These are phyloP conservation scores for Chloroceryle inda DNA, from an alignment of 2,797 vertebrate species.

Conservation along the genomic window DNA sequence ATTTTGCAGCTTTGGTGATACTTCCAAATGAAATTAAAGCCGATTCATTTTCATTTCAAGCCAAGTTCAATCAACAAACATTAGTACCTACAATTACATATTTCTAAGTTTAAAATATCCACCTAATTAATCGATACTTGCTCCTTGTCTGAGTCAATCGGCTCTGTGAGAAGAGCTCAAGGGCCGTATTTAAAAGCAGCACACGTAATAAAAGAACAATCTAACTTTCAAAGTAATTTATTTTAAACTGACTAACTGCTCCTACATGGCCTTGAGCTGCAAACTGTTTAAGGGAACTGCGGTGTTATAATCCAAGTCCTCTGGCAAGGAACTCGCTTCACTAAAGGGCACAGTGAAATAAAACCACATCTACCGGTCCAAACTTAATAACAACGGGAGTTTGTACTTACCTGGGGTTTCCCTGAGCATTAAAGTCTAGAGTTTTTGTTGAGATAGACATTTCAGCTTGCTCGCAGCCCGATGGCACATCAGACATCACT, in stretches of 20 bases:
- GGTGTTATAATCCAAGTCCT: constrained; percentile 9
- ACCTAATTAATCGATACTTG: neutral
- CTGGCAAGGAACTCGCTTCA: neutral
- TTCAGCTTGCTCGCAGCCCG: constrained; percentile 44
- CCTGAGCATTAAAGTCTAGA: neutral
- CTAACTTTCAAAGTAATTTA: constrained; percentile 55
- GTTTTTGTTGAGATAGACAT: neutral
- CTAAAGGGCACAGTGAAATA: neutral
- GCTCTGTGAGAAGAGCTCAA: neutral
- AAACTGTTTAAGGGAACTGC: neutral
- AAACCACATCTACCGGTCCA: neutral
- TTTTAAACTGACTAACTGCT: constrained; percentile 60
- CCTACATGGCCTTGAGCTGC: constrained; percentile 36
- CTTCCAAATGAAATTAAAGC: neutral
- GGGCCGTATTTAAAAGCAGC: neutral
- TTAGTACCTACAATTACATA: neutral
- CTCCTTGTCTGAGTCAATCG: neutral
- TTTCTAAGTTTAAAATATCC: constrained; percentile 5
- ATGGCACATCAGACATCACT: neutral
- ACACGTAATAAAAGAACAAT: neutral
- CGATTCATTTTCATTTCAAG: neutral
- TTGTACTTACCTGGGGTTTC: constrained; percentile 5
- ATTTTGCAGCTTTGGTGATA: constrained; percentile 9
- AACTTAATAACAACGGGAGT: neutral
- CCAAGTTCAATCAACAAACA: neutral